Conservation (phyloP, 2,888 invertebrate genomes). For the Caenorhabditis zanzibari region DNA sequence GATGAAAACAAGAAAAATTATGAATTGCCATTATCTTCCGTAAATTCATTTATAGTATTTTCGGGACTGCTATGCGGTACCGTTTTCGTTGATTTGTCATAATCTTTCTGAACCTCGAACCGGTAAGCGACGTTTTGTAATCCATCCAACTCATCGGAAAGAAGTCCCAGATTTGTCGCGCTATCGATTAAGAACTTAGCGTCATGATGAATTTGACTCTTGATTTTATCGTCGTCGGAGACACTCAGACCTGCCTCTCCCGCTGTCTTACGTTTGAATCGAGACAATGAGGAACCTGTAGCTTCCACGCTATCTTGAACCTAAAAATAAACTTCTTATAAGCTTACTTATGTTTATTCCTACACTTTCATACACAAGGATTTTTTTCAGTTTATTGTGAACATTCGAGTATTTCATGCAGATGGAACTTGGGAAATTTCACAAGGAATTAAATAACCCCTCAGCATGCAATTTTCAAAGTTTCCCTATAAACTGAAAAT, state of each 20-base stretch:
- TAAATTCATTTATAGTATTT: too few species aligned
- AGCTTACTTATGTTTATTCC: too few species aligned
- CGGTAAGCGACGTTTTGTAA: constrained; percentile 31
- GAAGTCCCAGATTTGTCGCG: constrained; percentile 3
- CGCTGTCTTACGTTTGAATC: constrained; percentile 76
- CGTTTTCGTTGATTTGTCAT: background rate
- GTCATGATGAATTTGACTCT: constrained; percentile 72
- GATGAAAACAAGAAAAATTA: too few species aligned
- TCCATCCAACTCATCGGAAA: constrained; percentile 20
- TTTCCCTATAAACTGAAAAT: too few species aligned
- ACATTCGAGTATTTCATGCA: too few species aligned
- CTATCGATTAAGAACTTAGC: constrained; percentile 35
- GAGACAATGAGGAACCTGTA: constrained; percentile 78
- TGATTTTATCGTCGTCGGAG: constrained; percentile 81
- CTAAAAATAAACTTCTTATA: constrained; percentile 56
- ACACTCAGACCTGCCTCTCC: constrained; percentile 63
- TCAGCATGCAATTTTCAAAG: too few species aligned
- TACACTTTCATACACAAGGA: too few species aligned
- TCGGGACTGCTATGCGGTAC: background rate
- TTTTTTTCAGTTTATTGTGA: too few species aligned
- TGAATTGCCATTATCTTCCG: too few species aligned
- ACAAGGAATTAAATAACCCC: too few species aligned
- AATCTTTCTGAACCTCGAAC: constrained; percentile 13
- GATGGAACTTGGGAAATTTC: too few species aligned
- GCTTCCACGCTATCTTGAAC: constrained; percentile 80